A percentile compares a stretch with the other conserved stretches of the same genome.
Evolutionary conservation across 2,113 vertebrate genomes (phyloP).

Genomic region (Poeciliopsis occidentalis): DNA sequence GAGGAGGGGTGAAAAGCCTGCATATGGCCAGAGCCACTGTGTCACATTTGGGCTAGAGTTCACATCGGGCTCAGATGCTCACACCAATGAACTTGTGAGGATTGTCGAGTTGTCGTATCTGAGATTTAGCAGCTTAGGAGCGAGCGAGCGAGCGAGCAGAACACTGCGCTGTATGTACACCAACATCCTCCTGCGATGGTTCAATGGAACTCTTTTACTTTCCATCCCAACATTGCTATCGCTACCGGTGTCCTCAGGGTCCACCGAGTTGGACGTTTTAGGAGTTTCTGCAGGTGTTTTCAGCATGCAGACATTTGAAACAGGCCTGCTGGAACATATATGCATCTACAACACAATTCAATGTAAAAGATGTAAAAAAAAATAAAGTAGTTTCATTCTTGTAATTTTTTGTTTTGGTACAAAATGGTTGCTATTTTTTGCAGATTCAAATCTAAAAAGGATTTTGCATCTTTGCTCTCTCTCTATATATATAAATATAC

Average conservation of each 20-base stretch:
- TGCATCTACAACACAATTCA: not conserved
- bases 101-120: slow-evolving; percentile 40
- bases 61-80: slow-evolving; percentile 64
- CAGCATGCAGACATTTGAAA: not conserved
- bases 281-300: not conserved
- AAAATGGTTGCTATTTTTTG: too few species aligned
- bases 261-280: not conserved
- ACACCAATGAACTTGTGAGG: slow-evolving; percentile 49
- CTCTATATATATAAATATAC: too few species aligned
- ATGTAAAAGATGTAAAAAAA: not conserved
- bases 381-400: too few species aligned
- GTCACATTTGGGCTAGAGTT: slow-evolving; percentile 65
- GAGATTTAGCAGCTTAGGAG: slow-evolving; percentile 55
- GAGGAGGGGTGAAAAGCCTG: slow-evolving; percentile 61
- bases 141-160: slow-evolving; percentile 1
- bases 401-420: too few species aligned
- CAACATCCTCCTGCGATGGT: slow-evolving; percentile 3
- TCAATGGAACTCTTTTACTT: slow-evolving; percentile 1
- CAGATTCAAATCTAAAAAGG: too few species aligned
- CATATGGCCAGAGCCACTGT: slow-evolving; percentile 72
- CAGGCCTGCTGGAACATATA: not conserved
- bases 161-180: slow-evolving; percentile 31
- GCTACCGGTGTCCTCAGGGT: not conserved
- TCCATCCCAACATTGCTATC: not conserved
- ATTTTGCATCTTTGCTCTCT: too few species aligned